phyloP scores from a whole-genome alignment of 2,888 invertebrate genomes.

The Smittia sp. region DNA sequence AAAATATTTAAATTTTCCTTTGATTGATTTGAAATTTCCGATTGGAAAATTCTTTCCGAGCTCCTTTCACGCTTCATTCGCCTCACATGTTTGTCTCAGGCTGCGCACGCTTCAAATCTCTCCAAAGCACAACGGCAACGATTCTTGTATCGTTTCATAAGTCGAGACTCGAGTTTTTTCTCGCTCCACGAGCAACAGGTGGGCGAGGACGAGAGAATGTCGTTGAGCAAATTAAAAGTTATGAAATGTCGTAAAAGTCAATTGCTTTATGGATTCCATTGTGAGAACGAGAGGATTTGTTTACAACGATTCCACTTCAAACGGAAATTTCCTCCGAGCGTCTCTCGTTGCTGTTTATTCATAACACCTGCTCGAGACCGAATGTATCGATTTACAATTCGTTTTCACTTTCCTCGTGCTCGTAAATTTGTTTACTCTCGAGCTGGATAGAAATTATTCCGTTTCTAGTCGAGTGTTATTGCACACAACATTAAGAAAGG shows the following conservation, averaged over 20 bases:
- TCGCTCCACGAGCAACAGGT: background rate
- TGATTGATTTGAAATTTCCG: too few relatives aligned
- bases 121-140: background rate
- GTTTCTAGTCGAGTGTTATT: slow-evolving; percentile 28
- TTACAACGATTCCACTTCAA: background rate
- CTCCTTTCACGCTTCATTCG: too few relatives aligned
- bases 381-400: slow-evolving; percentile 3
- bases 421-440: slow-evolving; percentile 6
- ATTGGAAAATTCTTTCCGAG: too few relatives aligned
- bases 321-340: background rate
- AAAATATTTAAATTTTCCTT: too few relatives aligned
- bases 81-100: background rate
- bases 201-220: background rate
- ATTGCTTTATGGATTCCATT: background rate
- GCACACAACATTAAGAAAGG: slow-evolving; percentile 11
- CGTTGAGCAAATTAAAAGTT: too few relatives aligned
- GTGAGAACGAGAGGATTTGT: background rate
- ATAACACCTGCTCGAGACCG: slow-evolving; percentile 1
- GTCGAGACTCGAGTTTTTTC: background rate
- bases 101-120: slow-evolving; percentile 14
- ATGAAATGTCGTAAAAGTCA: background rate
- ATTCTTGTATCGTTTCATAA: background rate
- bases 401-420: slow-evolving; percentile 9
- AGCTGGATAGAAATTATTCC: background rate
- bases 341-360: background rate